Evolutionary conservation across 2,113 vertebrate species (phyloP).

Genomic region (Strix uralensis): DNA sequence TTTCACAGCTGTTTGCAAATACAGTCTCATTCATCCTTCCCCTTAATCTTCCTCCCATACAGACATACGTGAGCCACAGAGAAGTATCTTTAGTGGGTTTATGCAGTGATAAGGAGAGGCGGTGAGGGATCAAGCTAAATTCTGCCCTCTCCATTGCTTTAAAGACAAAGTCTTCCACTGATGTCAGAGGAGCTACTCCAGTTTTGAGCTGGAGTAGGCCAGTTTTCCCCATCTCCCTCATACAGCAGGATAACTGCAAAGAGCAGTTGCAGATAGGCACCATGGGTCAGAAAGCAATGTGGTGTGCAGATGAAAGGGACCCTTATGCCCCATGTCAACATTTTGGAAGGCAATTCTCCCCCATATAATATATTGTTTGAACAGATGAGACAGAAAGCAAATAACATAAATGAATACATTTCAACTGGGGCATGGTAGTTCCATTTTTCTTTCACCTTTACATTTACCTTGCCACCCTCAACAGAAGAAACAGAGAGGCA

Average conservation of each 20-base stretch:
- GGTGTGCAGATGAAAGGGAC: neutral
- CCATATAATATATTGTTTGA: neutral
- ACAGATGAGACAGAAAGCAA: neutral
- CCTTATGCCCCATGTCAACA: neutral
- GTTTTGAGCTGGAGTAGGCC: neutral
- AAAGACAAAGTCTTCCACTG: neutral
- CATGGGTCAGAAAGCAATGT: neutral
- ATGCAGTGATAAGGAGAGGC: neutral
- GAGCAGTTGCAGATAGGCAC: neutral
- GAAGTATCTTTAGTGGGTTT: neutral
- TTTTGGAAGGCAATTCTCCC: neutral
- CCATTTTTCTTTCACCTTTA: neutral
- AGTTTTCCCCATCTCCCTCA: neutral
- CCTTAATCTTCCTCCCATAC: neutral
- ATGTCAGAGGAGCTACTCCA: neutral
- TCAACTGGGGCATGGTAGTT: neutral
- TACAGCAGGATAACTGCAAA: neutral
- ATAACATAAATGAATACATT: neutral
- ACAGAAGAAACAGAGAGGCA: neutral
- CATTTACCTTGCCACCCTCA: neutral
- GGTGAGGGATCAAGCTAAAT: neutral
- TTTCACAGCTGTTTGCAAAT: neutral
- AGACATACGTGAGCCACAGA: neutral
- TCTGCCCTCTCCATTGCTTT: neutral
- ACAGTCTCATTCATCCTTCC: neutral